These are phyloP conservation scores for Chelonus formosanus DNA, from an alignment of 2,888 invertebrate genomes.

Conservation along the genomic window DNA sequence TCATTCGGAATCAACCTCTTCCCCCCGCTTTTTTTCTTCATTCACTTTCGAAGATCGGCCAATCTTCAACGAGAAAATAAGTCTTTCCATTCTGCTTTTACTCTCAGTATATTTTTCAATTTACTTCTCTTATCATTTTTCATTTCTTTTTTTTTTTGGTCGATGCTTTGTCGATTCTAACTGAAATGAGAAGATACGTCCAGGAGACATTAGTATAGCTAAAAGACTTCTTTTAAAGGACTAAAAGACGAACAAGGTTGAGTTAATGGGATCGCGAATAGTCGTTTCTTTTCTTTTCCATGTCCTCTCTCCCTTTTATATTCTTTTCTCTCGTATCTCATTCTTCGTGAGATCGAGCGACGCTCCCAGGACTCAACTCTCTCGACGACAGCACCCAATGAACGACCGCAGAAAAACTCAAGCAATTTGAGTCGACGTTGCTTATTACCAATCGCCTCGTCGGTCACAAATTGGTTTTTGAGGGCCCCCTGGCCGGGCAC, in stretches of 20 bases:
- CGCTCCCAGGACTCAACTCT: slow-evolving; percentile 35
- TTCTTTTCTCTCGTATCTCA: slow-evolving; percentile 26
- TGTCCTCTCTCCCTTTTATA: slow-evolving; percentile 31
- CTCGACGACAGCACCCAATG: slow-evolving; percentile 61
- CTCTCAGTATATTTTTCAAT: slow-evolving; percentile 22
- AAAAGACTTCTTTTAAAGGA: slow-evolving; percentile 26
- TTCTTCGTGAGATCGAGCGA: slow-evolving; percentile 23
- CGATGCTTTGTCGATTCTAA: slow-evolving; percentile 18
- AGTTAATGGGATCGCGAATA: slow-evolving; percentile 54
- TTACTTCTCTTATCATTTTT: slow-evolving; percentile 14
- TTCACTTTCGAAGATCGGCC: slow-evolving; percentile 14
- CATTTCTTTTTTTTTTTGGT: slow-evolving; percentile 6
- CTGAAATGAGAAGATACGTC: slow-evolving; percentile 21
- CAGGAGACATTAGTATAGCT: slow-evolving; percentile 33
- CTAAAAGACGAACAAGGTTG: slow-evolving; percentile 43
- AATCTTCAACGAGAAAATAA: slow-evolving; percentile 13
- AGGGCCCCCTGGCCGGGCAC: slow-evolving; percentile 36
- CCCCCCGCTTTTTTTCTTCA: slow-evolving; percentile 21
- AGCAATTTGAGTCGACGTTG: slow-evolving; percentile 61
- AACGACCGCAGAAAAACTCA: slow-evolving; percentile 61
- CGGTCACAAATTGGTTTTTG: slow-evolving; percentile 63
- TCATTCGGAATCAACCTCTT: slow-evolving; percentile 36
- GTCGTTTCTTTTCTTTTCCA: slow-evolving; percentile 35
- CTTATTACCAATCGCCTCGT: slow-evolving; percentile 63
- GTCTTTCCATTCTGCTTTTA: slow-evolving; percentile 1